Base-by-base conservation (phyloP, 2,888 invertebrate species). In the Eupithecia subumbrata region DNA sequence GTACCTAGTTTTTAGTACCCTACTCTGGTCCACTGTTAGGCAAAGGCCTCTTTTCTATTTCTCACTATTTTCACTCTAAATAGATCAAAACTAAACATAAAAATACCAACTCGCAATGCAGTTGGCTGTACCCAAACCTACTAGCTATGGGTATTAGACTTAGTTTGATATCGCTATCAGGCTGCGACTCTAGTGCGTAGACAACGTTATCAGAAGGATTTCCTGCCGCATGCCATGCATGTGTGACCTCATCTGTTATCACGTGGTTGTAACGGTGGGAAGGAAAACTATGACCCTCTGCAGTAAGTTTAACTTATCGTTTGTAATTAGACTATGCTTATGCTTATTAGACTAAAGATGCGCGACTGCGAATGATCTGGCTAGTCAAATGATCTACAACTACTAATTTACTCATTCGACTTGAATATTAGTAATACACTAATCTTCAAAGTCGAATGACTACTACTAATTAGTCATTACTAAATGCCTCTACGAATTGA, bases 181-280 rank as follows among this genome's bases (percentile, higher is more conserved):
- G 4, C 60, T 3, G 60, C 14, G 12, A 60, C 60, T 25, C 25
- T 60, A 25, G 60, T 34, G 64, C 64, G 64, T 34, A 34, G 64
- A 37, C 64, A 12, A 22, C n/a, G 8, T 12, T 76, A 78, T 78
- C 78, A 75, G 40, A 34, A 75, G 78, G 67, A 76, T 75, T 78
- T 78, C 78, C 78, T 78, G 78, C 48, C 68, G 52, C 34, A 40
- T 67, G 45, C 22, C 14, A 34, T 34, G 34, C 34, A 40, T 22
- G 60, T 30, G 37, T 76, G 75, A 76, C 76, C 78, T 78, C 76
- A 74, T 75, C 69, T 37, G 14, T 76, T 75, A 72, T 78, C 76
- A 48, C 48, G 64, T 30, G 30, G 12, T 12, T 25, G 14, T 12
- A 60, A 14, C 60, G 60, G 25, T 25, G 25, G 60, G 60, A 60